phyloP scores from a whole-genome alignment of 1,140 invertebrate genomes.

The Drosophila carrolli region DNA sequence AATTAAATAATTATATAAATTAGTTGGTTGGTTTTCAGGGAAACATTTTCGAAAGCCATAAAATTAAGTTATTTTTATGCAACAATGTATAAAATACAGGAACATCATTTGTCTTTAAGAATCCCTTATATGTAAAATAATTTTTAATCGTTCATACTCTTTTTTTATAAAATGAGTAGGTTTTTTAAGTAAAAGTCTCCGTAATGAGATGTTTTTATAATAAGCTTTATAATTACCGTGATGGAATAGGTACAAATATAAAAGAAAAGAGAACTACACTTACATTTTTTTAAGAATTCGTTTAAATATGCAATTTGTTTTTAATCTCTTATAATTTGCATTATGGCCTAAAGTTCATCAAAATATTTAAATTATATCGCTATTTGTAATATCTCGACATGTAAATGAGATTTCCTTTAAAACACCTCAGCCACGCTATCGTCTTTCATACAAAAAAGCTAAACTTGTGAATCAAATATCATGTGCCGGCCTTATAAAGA shows the following conservation, averaged over 20 bases:
- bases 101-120: background rate
- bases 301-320: background rate
- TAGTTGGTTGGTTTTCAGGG: slow-evolving; percentile 20
- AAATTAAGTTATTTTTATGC: slow-evolving; percentile 47
- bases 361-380: slow-evolving; percentile 1
- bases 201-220: too few relatives aligned
- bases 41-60: slow-evolving; percentile 7
- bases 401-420: background rate
- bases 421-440: slow-evolving; percentile 2
- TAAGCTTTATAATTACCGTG: too few relatives aligned
- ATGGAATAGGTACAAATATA: too few relatives aligned
- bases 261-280: background rate
- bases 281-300: background rate
- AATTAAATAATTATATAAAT: slow-evolving; percentile 72
- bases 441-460: background rate
- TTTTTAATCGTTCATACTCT: background rate
- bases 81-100: slow-evolving; percentile 7
- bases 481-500: slow-evolving; percentile 25
- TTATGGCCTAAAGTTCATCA: background rate
- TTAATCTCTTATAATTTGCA: background rate
- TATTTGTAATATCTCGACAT: slow-evolving; percentile 4
- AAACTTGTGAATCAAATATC: slow-evolving; percentile 7
- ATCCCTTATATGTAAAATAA: background rate
- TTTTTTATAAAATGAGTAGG: too few relatives aligned
- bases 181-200: too few relatives aligned